Percentiles rank a stretch among this genome's conserved stretches.
Conservation (phyloP, 2,888 invertebrate genomes). For the Cremastinae sp. region DNA sequence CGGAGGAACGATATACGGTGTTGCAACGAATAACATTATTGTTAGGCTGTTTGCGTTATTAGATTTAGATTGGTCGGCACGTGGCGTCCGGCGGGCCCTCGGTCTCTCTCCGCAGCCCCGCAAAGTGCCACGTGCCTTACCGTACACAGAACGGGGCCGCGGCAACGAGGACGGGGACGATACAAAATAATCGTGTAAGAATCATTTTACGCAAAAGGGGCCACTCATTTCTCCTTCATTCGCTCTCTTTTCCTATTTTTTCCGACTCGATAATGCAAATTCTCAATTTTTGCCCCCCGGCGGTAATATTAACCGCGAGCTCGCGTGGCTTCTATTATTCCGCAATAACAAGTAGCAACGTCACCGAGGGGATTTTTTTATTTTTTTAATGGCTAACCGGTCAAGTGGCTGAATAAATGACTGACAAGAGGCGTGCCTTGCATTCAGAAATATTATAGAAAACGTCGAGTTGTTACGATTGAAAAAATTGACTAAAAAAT, state of each 20-base stretch:
- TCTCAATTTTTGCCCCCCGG: slow-evolving; percentile 57
- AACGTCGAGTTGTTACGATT: background rate
- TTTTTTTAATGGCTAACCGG: slow-evolving; percentile 41
- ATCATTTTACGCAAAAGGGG: slow-evolving; percentile 52
- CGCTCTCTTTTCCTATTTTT: slow-evolving; percentile 32
- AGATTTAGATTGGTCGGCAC: slow-evolving; percentile 78
- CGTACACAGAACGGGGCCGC: slow-evolving; percentile 33
- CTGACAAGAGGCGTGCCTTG: background rate
- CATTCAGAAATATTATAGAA: background rate
- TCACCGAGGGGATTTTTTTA: slow-evolving; percentile 27
- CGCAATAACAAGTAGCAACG: slow-evolving; percentile 55
- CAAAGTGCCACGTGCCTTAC: slow-evolving; percentile 55
- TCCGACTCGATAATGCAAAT: slow-evolving; percentile 59
- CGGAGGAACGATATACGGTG: slow-evolving; percentile 64
- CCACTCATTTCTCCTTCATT: slow-evolving; percentile 33
- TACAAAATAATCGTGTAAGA: slow-evolving; percentile 65
- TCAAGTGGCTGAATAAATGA: slow-evolving; percentile 34
- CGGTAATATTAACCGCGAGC: slow-evolving; percentile 24
- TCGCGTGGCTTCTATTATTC: slow-evolving; percentile 62
- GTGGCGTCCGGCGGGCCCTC: slow-evolving; percentile 66
- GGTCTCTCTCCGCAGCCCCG: slow-evolving; percentile 24
- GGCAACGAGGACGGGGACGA: slow-evolving; percentile 54
- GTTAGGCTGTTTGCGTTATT: slow-evolving; percentile 78
- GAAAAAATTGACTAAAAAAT: background rate
- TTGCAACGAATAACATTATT: slow-evolving; percentile 68